Base-by-base conservation (phyloP, 2,797 vertebrate species). In the Lycodopsis pacificus region DNA sequence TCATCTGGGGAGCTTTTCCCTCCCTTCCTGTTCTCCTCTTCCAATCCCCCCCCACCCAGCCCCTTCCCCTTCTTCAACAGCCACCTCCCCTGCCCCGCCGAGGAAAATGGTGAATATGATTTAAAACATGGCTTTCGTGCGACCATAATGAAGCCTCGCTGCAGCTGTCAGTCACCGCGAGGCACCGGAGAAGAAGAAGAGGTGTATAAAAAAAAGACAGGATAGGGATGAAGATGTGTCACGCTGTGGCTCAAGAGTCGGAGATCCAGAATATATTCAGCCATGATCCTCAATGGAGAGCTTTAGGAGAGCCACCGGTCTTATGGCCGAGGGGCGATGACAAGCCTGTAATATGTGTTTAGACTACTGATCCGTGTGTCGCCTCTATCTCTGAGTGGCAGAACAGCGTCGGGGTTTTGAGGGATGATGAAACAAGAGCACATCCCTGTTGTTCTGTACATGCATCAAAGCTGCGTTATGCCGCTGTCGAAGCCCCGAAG, bases 1-100 rank as follows among this genome's bases (percentile, higher is more conserved):
- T 96, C 97, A 97, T 96, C 96, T 97, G 96, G 96, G 95, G 95
- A 97, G 96, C 96, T 97, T 96, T 96, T 95, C 94, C 95, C 95
- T 95, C 93, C 92, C 91, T 93, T 83, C 82, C 78, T 84, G 83
- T 82, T 73, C 73, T 61, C 67, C 69, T 70, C 57, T 22, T 78
- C 53, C 82, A 62, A 65, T 19, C 65, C 63, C 74, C 63, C 74
- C 76, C 38, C 42, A 14, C 36, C 20, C 30, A 32, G 1, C 42
- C 14, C 69, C 65, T 67, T 74, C 65, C 25, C 77, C 19, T 32
- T 6, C 38, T 20, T 5, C 13, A 54, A 27, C 14, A 30, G 2
- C 46, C 34, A 3, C 66, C 79, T 68, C 56, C 82, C 66, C 71
- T 48, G 64, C 46, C 72, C 64, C 70, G n/a, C 59, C 17, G 57